Percentiles rank a stretch among this genome's conserved stretches.
These are phyloP conservation scores for Mongoloraphidia duomilia DNA, from an alignment of 2,888 invertebrate genomes.

Conservation along the genomic window DNA sequence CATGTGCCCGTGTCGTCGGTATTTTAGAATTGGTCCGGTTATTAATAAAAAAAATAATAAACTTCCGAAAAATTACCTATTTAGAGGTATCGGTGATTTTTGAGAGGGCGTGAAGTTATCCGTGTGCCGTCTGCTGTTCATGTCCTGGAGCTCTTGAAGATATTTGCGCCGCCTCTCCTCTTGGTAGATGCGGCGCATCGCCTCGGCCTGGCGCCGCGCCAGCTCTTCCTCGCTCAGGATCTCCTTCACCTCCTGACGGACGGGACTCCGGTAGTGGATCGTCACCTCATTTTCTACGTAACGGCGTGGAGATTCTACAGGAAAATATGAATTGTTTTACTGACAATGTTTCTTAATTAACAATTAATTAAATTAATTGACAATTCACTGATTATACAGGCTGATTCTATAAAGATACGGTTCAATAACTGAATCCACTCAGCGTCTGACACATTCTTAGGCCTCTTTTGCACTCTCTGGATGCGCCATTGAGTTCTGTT, in stretches of 20 bases:
- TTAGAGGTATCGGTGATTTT: constrained; percentile 83
- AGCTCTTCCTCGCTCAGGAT: constrained; percentile 79
- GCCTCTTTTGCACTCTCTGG: no score
- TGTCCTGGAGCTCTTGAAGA: constrained; percentile 84
- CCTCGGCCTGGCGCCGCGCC: constrained; percentile 73
- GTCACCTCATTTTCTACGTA: constrained; percentile 89
- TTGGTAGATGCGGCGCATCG: constrained; percentile 79
- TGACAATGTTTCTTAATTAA: no score
- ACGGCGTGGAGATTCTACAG: constrained; percentile 67
- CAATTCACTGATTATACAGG: no score
- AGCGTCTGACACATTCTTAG: no score
- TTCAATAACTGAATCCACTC: no score
- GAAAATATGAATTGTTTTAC: no score
- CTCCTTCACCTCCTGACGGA: constrained; percentile 76
- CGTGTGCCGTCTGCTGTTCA: constrained; percentile 84
- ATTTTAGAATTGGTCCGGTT: no score
- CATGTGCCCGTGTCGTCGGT: no score
- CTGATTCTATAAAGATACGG: no score
- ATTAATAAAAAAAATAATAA: no score
- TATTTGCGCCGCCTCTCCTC: constrained; percentile 84
- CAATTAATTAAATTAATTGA: no score
- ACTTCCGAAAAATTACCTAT: constrained; percentile 35
- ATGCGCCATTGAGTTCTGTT: no score
- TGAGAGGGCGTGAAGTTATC: constrained; percentile 88
- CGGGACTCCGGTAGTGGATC: constrained; percentile 83